Evolutionary conservation across 1,140 invertebrate species (phyloP).

Genomic region (Drepana arcuata): DNA sequence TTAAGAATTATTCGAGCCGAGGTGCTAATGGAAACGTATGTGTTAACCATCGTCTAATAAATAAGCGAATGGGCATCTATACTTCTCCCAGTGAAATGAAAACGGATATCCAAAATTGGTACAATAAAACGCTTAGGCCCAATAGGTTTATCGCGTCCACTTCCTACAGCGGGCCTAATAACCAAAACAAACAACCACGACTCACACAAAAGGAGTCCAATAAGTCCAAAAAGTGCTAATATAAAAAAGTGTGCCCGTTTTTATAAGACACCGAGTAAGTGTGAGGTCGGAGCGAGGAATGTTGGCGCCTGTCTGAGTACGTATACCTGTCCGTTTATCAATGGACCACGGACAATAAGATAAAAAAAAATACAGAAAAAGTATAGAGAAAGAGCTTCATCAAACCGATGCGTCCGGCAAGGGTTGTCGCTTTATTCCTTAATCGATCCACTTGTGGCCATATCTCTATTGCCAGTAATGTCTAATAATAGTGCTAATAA

Average conservation of each 20-base stretch:
- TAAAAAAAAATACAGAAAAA: constrained; percentile 50
- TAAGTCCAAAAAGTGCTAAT: constrained; percentile 63
- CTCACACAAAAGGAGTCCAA: constrained; percentile 59
- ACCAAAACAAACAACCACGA: constrained; percentile 67
- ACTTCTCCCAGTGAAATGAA: constrained; percentile 27
- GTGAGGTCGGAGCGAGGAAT: constrained; percentile 69
- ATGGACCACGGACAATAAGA: constrained; percentile 66
- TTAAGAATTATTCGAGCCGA: too few relatives aligned
- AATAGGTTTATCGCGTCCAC: constrained; percentile 68
- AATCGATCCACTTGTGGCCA: constrained; percentile 2
- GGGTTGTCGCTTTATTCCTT: constrained; percentile 44
- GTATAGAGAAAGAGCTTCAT: constrained; percentile 65
- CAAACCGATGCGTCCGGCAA: constrained; percentile 60
- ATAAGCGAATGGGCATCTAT: constrained; percentile 12
- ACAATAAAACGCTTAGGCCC: constrained; percentile 68
- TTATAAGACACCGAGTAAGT: constrained; percentile 64
- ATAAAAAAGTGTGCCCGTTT: constrained; percentile 67
- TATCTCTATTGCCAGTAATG: constrained; percentile 4
- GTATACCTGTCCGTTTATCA: constrained; percentile 71
- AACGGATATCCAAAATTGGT: constrained; percentile 62
- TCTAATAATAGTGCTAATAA: too few relatives aligned
- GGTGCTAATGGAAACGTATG: constrained; percentile 48
- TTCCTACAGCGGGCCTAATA: constrained; percentile 65
- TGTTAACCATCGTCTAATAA: too few relatives aligned
- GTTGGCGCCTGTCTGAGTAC: constrained; percentile 71